Base-by-base conservation (phyloP, 2,797 vertebrate species). In the Iguana delicatissima region DNA sequence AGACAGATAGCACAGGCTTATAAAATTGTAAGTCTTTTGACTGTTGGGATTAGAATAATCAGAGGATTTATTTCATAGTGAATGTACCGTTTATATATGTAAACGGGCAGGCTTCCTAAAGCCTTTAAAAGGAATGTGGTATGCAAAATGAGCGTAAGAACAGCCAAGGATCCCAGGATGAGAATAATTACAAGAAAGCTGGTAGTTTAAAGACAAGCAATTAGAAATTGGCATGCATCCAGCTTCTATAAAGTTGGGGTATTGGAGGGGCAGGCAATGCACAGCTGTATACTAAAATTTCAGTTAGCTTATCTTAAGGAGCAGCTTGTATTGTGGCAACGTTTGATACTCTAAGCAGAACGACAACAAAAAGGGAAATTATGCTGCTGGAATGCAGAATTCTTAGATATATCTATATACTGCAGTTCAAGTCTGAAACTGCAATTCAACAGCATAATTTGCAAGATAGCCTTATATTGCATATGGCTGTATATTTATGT, bases 161-260 rank as follows among this genome's bases (percentile, higher is more conserved):
- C 95, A 96, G 95, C 91, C 92, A 91, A 20, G 13, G 86, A 90
- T 96, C 95, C 96, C 89, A 94, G 93, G 93, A 95, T 96, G 94
- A 96, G 94, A 96, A 97, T 96, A 96, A 97, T 97, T 96, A 96
- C 93, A 95, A 93, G 93, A 94, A 94, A 93, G 88, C 69, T 93
- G 82, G 35, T 81, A 96, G 93, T 95, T 93, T 94, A 96, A 96
- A 95, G 95, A 94, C 88, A 93, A 92, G 95, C 94, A 96, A 96
- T 96, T 96, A 95, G 91, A 94, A 95, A 88, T 42, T 96, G 96
- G 96, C 96, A 90, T 83, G 6, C 13, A 85, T 95, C 96, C 96
- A 97, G 85, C 86, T 94, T 88, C 92, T 95, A 76, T 95, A 92
- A 95, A 95, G 90, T 95, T 91, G 94, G 89, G 94, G 95, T 94